Base-by-base conservation (phyloP, 2,113 vertebrate species). In the Ceuthmochares aereus region DNA sequence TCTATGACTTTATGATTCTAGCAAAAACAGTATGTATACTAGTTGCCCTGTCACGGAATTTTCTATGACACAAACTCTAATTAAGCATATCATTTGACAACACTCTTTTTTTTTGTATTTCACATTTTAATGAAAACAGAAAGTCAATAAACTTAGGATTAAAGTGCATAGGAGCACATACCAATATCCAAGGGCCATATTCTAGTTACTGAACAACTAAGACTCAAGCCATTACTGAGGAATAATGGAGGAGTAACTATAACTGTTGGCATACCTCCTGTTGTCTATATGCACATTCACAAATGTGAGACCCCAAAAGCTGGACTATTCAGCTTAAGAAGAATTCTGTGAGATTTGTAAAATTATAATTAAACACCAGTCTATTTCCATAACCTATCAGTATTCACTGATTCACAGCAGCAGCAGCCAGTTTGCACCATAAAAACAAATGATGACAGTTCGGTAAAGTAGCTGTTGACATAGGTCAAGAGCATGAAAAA, bases 401-500 rank as follows among this genome's bases (percentile, higher is more conserved):
- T 47, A 72, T 51, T 74, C 62, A 77, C 64, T 90, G 76, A 70
- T 32, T 91, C 7, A 8, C 13, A 86, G 60, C 42, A 92, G 68
- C 59, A 94, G 81, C n/a, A 73, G 29, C 11, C 29, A 85, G 16
- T 56, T n/a, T 79, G 60, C 68, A 84, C 26, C 30, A 83, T 34
- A 94, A 92, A 94, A 91, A 82, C 2, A 82, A 21, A 82, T 59
- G 18, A 87, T 96, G 60, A 66, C 18, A 70, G 36, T 22, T 77
- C 69, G 66, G 60, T 66, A 72, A 92, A 95, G 60, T 29, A 90
- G 77, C 67, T 89, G 74, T 67, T 90, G 59, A 96, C 49, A 66
- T 6, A 90, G 43, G 52, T 72, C 27, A 90, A 92, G 29, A 92
- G 64, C 22, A 58, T 49, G 27, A 34, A 74, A 92, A 88, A 93